Evolutionary conservation across 2,888 invertebrate species (phyloP).

Genomic region (Scaeva pyrastri): DNA sequence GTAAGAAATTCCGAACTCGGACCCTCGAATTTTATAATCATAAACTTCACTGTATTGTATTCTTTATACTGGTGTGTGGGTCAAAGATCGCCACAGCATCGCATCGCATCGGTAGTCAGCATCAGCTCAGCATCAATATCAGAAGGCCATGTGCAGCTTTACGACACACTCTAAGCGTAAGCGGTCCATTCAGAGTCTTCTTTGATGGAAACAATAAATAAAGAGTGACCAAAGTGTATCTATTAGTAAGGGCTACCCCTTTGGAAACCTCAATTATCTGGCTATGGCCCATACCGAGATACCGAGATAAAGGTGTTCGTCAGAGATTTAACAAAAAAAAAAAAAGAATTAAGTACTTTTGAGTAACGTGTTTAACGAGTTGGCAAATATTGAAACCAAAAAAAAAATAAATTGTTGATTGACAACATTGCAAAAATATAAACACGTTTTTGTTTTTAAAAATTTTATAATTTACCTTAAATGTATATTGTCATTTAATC

Average conservation of each 20-base stretch:
- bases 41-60: neutral
- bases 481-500: too few relatives aligned
- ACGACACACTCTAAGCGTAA: conserved; percentile 12
- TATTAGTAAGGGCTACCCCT: neutral
- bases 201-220: too few relatives aligned
- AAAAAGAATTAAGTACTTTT: too few relatives aligned
- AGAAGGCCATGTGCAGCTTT: too few relatives aligned
- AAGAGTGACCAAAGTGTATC: neutral
- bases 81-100: conserved; percentile 30
- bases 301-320: conserved; percentile 17
- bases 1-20: conserved; percentile 1
- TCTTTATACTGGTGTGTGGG: conserved; percentile 21
- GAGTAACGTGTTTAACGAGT: neutral
- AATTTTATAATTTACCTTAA: too few relatives aligned
- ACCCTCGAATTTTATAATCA: neutral
- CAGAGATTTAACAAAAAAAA: neutral
- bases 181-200: neutral
- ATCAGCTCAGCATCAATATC: too few relatives aligned
- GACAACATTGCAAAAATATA: neutral
- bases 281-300: conserved; percentile 9
- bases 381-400: neutral
- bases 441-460: too few relatives aligned
- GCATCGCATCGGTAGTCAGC: too few relatives aligned
- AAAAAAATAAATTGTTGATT: too few relatives aligned
- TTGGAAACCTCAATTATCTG: conserved; percentile 24